Base-by-base conservation (phyloP, 2,888 invertebrate genomes). In the Octodonta nipae region DNA sequence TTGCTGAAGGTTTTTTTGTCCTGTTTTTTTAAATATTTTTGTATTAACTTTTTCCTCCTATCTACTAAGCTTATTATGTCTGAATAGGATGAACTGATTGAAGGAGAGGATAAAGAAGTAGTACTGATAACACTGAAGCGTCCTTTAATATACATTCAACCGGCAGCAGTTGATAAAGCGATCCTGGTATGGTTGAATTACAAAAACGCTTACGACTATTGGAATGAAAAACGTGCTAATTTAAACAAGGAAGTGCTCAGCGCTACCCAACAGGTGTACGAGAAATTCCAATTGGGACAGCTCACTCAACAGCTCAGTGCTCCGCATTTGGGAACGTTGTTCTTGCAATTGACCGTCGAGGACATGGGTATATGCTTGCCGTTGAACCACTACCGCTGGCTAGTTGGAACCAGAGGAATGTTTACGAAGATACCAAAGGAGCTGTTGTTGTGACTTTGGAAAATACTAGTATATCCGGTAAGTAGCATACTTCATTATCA, bases 151-250 rank as follows among this genome's bases (percentile, higher is more conserved):
- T 92, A 93, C 64, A 83, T 96, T 34, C 95, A 96, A 61, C 95
- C 96, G 0, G 78, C 89, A 52, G 96, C 98, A 5, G 85, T 98
- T 32, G 98, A 98, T 63, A 92, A 92, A 67, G 96, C 92, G 8
- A 92, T 98, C 44, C 71, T 98, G 12, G 91, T 98, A 28, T 99
- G 98, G 96, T 68, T 98, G 42, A 96, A 98, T 66, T 98, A 98
- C 58, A 95, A 95, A 65, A 96, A 95, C 62, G 95, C 96, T 0
- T 96, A 96, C 56, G 95, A 98, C 58, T 96, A 95, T 63, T 98
- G 96, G 96, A 89, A 87, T 46, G 93, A 93, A 60, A 95, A 96
- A 62, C 67, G 95, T 3, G 79, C 87, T 4, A 87, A 82, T 49
- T 66, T 93, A 25, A 92, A 87, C 55, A 86, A 83, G 50, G 92